These are phyloP conservation scores for Littorina saxatilis DNA, from an alignment of 1,140 invertebrate genomes.

Conservation along the genomic window DNA sequence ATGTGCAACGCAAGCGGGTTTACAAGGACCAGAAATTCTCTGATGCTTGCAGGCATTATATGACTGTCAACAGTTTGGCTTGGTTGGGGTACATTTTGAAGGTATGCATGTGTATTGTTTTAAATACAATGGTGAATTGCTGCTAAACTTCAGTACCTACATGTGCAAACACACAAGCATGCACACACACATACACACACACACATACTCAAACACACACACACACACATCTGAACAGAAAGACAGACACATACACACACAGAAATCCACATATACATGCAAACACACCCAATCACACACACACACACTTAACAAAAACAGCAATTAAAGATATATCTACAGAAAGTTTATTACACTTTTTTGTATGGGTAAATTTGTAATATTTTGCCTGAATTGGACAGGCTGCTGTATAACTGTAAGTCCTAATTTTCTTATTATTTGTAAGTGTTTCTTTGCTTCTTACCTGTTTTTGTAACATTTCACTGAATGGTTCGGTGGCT, in stretches of 20 bases:
- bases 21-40: slow-evolving; percentile 18
- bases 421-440: too few species aligned
- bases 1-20: slow-evolving; percentile 11
- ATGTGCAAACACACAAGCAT: too few species aligned
- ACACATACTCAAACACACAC: background rate
- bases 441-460: too few species aligned
- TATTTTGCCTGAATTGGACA: too few species aligned
- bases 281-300: background rate
- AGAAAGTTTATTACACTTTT: too few species aligned
- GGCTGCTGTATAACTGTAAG: too few species aligned
- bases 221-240: background rate
- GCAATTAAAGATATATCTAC: background rate
- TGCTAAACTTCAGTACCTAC: too few species aligned
- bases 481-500: too few species aligned
- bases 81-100: background rate
- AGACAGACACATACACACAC: background rate
- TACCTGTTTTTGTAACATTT: too few species aligned
- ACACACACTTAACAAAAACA: background rate
- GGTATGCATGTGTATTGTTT: too few species aligned
- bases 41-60: background rate
- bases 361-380: too few species aligned
- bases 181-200: slow-evolving; percentile 3
- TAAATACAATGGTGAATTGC: too few species aligned
- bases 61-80: slow-evolving; percentile 21
- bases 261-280: background rate